Percentiles rank a stretch among this genome's conserved stretches.
phyloP scores from a whole-genome alignment of 2,888 invertebrate genomes.

The Spisula solida region DNA sequence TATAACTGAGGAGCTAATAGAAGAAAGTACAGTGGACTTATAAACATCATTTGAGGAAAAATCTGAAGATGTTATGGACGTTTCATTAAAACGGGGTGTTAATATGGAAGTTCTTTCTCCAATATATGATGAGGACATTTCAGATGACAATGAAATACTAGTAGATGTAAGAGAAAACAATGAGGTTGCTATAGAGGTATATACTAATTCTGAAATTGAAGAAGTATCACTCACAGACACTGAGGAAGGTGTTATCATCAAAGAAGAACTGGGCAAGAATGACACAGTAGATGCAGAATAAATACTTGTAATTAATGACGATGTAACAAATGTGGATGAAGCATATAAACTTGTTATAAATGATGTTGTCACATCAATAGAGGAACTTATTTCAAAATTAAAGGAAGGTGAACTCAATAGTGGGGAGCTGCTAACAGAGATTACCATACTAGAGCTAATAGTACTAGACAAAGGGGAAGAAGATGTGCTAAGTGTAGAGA shows the following conservation, averaged over 20 bases:
- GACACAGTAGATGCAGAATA: not conserved
- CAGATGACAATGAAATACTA: conserved; percentile 4
- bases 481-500: not conserved
- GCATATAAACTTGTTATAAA: not conserved
- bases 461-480: not conserved
- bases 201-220: not conserved
- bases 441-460: not conserved
- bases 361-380: not conserved
- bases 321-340: not conserved
- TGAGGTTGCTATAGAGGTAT: not conserved
- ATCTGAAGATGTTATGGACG: not conserved
- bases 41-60: not conserved
- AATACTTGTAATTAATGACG: not conserved
- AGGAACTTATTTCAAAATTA: not conserved
- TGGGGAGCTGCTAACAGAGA: not conserved
- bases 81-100: not conserved
- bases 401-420: not conserved
- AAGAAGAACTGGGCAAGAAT: not conserved
- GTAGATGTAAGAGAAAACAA: not conserved
- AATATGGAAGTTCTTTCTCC: not conserved
- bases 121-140: not conserved
- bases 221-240: not conserved
- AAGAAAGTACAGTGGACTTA: not conserved
- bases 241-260: not conserved
- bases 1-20: not conserved